Conservation (phyloP, 2,113 vertebrate genomes). For the Chloroceryle aenea region DNA sequence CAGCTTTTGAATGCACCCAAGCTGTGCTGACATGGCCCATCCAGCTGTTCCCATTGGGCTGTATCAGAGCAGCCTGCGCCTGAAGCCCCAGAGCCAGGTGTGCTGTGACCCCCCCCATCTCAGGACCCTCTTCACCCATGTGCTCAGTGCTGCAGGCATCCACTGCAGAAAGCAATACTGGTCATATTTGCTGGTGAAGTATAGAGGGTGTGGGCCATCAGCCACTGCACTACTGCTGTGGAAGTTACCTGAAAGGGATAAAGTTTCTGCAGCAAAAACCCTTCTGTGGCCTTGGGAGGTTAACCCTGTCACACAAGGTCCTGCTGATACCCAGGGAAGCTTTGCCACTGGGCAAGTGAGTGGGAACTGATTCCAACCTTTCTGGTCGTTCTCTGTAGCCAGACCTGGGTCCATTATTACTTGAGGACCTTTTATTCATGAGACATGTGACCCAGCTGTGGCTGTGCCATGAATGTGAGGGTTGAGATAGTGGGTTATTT, state of each 20-base stretch:
- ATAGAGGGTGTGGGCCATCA: background rate
- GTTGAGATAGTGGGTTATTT: background rate
- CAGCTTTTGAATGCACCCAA: background rate
- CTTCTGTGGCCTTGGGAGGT: background rate
- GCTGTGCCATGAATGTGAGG: background rate
- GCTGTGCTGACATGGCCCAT: background rate
- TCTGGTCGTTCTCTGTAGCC: no score
- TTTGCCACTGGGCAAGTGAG: background rate
- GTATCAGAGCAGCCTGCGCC: rapidly evolving
- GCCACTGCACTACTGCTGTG: background rate
- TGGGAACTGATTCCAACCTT: background rate
- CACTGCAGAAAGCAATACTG: background rate
- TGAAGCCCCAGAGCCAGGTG: background rate
- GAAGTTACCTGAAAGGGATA: background rate
- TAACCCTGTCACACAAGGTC: rapidly evolving
- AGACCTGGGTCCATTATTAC: background rate
- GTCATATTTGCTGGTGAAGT: background rate
- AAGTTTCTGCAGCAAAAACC: background rate
- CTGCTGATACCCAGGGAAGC: background rate
- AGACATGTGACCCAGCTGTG: rapidly evolving
- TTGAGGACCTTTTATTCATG: background rate
- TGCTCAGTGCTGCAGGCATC: rapidly evolving
- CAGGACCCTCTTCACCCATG: rapidly evolving
- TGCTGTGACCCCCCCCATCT: background rate
- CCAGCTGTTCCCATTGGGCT: background rate